Evolutionary conservation across 2,888 invertebrate genomes (phyloP).

Genomic region (Agrilus mali): DNA sequence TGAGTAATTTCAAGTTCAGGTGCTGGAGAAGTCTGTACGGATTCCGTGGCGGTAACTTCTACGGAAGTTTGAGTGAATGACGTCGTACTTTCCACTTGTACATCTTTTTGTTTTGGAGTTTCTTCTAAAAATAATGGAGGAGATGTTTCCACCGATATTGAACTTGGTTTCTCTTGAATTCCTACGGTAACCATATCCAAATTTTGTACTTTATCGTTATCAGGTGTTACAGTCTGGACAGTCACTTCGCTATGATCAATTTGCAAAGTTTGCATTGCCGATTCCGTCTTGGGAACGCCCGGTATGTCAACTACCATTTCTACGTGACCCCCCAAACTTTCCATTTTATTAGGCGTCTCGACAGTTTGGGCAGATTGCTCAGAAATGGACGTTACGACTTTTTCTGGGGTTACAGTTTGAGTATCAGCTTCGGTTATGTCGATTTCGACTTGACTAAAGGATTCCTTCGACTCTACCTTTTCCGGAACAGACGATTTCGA

Average conservation of each 20-base stretch:
- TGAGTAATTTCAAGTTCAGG: constrained; percentile 17
- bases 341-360: constrained; percentile 22
- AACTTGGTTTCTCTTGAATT: constrained; percentile 5
- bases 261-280: constrained; percentile 28
- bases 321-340: constrained; percentile 24
- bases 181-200: constrained; percentile 4
- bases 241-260: constrained; percentile 25
- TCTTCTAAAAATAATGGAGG: constrained; percentile 22
- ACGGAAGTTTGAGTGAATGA: too few species aligned
- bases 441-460: constrained; percentile 14
- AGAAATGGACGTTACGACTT: constrained; percentile 11
- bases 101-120: constrained; percentile 27
- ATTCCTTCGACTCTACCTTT: constrained; percentile 17
- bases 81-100: constrained; percentile 10
- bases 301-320: constrained; percentile 23
- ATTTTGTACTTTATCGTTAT: constrained; percentile 11
- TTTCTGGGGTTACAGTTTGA: constrained; percentile 24
- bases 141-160: constrained; percentile 16
- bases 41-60: neutral
- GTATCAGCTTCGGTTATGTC: constrained; percentile 12
- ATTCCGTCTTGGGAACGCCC: constrained; percentile 23
- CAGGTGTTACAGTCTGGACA: constrained; percentile 35
- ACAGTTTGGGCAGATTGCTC: constrained; percentile 36
- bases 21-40: constrained; percentile 40
- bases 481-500: constrained; percentile 3